A percentile compares a stretch with the other conserved stretches of the same genome.
Evolutionary conservation across 2,888 invertebrate species (phyloP).

Genomic region (Leptothorax acervorum): DNA sequence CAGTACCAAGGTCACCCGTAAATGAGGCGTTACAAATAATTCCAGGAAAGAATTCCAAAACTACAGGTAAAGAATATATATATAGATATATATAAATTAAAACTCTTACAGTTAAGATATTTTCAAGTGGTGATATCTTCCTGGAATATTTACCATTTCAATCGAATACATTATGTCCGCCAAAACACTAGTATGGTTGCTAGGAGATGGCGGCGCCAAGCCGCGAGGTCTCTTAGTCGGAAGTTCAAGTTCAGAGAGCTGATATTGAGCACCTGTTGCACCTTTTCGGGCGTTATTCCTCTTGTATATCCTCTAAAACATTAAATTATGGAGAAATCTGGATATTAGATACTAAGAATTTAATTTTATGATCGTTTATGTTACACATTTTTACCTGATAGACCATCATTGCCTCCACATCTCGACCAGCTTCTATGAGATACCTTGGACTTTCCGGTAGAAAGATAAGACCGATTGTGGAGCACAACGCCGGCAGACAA

Average conservation of each 20-base stretch:
- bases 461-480: conserved; percentile 90
- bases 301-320: conserved; percentile 87
- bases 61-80: conserved; percentile 84
- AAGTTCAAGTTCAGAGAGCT: conserved; percentile 90
- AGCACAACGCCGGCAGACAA: conserved; percentile 90
- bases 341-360: neutral
- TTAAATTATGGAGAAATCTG: neutral
- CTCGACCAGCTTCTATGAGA: conserved; percentile 90
- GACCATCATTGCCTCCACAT: conserved; percentile 92
- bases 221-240: conserved; percentile 88
- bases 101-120: conserved; percentile 3
- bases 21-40: conserved; percentile 89
- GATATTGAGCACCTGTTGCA: conserved; percentile 86
- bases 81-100: neutral
- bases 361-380: neutral
- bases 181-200: conserved; percentile 86
- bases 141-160: conserved; percentile 83
- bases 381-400: conserved; percentile 87
- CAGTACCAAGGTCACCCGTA: conserved; percentile 88
- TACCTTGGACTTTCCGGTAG: conserved; percentile 92
- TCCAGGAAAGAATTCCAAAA: conserved; percentile 91
- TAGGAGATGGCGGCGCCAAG: conserved; percentile 85
- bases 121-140: neutral
- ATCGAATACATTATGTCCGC: conserved; percentile 86
- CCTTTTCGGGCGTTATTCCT: conserved; percentile 86